Percentiles rank a stretch among this genome's conserved stretches.
Evolutionary conservation across 2,113 vertebrate species (phyloP).

Genomic region (Hippoglossus stenolepis): DNA sequence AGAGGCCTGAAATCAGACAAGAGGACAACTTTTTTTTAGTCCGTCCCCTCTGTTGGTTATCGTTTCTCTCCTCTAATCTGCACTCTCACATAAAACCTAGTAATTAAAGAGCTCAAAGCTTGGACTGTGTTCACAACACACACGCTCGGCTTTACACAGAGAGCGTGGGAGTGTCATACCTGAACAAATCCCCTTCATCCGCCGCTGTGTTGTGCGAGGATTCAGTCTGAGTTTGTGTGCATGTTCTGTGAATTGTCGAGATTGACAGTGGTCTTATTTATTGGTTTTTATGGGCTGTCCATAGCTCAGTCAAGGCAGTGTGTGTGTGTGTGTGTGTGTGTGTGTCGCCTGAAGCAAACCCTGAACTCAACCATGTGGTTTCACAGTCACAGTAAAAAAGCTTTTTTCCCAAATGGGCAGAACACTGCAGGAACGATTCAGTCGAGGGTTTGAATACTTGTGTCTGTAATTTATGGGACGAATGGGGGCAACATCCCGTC

Average conservation of each 20-base stretch:
- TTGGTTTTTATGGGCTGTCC: background rate
- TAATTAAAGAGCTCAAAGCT: slow-evolving; percentile 53
- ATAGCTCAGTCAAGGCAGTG: background rate
- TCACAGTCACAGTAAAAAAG: background rate
- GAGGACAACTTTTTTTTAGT: slow-evolving; percentile 1
- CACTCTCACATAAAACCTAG: slow-evolving; percentile 45
- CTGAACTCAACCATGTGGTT: background rate
- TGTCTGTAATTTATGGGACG: background rate
- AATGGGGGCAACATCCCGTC: background rate
- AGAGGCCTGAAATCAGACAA: background rate
- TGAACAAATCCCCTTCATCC: slow-evolving; percentile 28
- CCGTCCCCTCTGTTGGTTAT: slow-evolving; percentile 9
- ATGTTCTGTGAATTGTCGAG: background rate
- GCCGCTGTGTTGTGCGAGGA: slow-evolving; percentile 28
- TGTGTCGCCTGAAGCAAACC: background rate
- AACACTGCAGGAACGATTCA: background rate
- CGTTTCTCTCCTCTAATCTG: slow-evolving; percentile 55
- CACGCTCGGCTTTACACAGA: slow-evolving; percentile 14
- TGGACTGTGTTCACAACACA: slow-evolving; percentile 3
- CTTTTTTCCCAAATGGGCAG: background rate
- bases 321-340: background rate
- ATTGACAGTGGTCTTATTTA: background rate
- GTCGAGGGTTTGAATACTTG: background rate
- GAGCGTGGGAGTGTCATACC: slow-evolving; percentile 20
- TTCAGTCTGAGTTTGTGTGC: slow-evolving; percentile 9